phyloP scores from a whole-genome alignment of 2,888 invertebrate species.

The Xestia c-nigrum region DNA sequence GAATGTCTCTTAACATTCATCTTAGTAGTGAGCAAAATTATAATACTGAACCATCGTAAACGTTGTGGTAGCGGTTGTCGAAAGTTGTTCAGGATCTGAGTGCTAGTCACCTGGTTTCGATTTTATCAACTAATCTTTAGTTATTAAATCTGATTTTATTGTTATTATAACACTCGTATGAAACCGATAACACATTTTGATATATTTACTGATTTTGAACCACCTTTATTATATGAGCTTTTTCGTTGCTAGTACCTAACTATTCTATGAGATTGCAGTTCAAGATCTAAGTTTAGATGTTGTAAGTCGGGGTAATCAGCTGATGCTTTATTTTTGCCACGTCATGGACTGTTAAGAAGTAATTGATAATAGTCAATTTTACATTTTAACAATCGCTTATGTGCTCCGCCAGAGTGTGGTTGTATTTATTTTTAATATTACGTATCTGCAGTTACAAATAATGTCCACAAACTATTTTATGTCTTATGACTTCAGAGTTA shows the following conservation, averaged over 20 bases:
- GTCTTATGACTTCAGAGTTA: conserved; percentile 59
- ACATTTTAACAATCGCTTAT: conserved; percentile 57
- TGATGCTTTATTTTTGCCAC: conserved; percentile 36
- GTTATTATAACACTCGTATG: not conserved
- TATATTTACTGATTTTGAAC: not conserved
- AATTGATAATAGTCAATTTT: conserved; percentile 48
- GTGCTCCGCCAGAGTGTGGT: conserved; percentile 59
- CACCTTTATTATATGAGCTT: not conserved
- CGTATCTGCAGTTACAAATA: conserved; percentile 50
- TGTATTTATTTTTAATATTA: conserved; percentile 63
- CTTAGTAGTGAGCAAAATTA: conserved; percentile 30
- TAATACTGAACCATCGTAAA: conserved; percentile 38
- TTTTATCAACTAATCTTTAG: conserved; percentile 41
- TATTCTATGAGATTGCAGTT: not conserved
- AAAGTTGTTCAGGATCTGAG: conserved; percentile 62
- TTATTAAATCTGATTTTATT: conserved; percentile 35
- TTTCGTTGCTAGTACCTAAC: conserved; percentile 12
- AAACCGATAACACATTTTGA: conserved; percentile 16
- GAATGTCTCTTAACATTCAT: not conserved
- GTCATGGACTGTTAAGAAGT: conserved; percentile 25
- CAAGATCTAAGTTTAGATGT: conserved; percentile 3
- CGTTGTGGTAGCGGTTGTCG: conserved; percentile 50
- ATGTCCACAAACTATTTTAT: conserved; percentile 55
- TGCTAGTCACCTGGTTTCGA: conserved; percentile 58
- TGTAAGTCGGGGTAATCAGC: conserved; percentile 17